Evolutionary conservation across 2,888 invertebrate species (phyloP).

Genomic region (Ecliptopera silaceata): DNA sequence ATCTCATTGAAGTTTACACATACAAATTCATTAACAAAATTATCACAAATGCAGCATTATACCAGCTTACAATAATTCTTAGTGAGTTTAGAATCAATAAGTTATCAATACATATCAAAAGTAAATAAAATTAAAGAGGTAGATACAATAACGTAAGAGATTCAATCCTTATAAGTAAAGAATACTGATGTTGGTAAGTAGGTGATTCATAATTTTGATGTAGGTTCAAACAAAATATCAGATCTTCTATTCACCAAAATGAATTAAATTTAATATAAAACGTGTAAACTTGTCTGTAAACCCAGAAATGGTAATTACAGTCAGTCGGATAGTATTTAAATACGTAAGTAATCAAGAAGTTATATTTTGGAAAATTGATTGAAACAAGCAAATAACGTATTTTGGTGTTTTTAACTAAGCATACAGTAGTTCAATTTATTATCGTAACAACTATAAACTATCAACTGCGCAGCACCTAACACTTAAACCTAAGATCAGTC

Average conservation of each 20-base stretch:
- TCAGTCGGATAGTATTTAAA: neutral
- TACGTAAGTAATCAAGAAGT: neutral
- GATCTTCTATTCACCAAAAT: conserved; percentile 4
- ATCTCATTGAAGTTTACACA: conserved; percentile 36
- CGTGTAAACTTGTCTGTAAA: too few relatives aligned
- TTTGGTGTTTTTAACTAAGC: conserved; percentile 12
- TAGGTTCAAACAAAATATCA: conserved; percentile 9
- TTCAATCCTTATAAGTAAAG: conserved; percentile 69
- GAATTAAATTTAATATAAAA: neutral
- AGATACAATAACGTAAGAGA: conserved; percentile 76
- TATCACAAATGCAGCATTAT: conserved; percentile 69
- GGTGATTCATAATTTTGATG: conserved; percentile 36
- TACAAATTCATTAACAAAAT: conserved; percentile 47
- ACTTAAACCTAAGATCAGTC: conserved; percentile 79
- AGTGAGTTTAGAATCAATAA: conserved; percentile 65
- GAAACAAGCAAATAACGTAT: neutral
- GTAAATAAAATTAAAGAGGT: conserved; percentile 79
- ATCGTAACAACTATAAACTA: conserved; percentile 55
- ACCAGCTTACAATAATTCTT: conserved; percentile 34
- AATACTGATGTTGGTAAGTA: conserved; percentile 78
- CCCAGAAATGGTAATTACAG: too few relatives aligned
- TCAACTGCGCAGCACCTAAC: conserved; percentile 65
- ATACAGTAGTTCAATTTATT: conserved; percentile 10
- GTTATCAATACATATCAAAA: conserved; percentile 64
- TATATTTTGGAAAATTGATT: conserved; percentile 2